Evolutionary conservation across 2,797 vertebrate genomes (phyloP).

Genomic region (Typhlichthys eigenmanni): DNA sequence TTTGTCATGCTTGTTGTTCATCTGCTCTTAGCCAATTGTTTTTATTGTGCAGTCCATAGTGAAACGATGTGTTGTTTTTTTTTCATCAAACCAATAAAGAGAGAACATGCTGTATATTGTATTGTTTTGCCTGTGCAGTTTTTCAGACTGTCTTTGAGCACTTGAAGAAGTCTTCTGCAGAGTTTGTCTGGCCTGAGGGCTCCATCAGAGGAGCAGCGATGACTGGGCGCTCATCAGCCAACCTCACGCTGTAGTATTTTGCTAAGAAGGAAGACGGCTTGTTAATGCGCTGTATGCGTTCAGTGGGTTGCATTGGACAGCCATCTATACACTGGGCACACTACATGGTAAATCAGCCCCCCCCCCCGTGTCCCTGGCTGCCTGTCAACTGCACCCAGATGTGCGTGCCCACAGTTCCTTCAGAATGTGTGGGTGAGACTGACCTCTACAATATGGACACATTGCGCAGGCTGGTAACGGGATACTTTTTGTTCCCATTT

Average conservation of each 20-base stretch:
- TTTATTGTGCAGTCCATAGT: conserved; percentile 55
- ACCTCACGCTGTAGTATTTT: conserved; percentile 84
- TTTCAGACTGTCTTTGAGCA: conserved; percentile 73
- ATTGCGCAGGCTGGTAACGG: too few species aligned
- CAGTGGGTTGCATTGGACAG: too few species aligned
- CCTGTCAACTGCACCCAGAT: conserved; percentile 26
- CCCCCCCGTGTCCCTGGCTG: conserved; percentile 27
- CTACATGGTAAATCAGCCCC: conserved; percentile 6
- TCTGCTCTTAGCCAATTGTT: conserved; percentile 34
- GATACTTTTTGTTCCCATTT: too few species aligned
- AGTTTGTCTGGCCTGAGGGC: conserved; percentile 70
- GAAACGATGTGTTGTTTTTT: conserved; percentile 75
- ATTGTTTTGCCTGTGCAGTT: not conserved
- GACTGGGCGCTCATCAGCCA: conserved; percentile 76
- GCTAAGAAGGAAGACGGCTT: conserved; percentile 67
- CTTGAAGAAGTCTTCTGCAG: conserved; percentile 83
- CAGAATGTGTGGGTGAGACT: conserved; percentile 21
- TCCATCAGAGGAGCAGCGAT: conserved; percentile 56
- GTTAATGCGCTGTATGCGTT: not conserved
- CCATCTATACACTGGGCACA: too few species aligned
- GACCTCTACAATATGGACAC: not conserved
- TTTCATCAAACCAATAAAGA: conserved; percentile 77
- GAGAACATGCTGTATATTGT: conserved; percentile 30
- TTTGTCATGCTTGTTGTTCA: conserved; percentile 6
- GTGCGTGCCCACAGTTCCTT: conserved; percentile 24